Evolutionary conservation across 2,888 invertebrate genomes (phyloP), one percentile per base, ranked within the genome.

Genomic region (Tachina fera): DNA sequence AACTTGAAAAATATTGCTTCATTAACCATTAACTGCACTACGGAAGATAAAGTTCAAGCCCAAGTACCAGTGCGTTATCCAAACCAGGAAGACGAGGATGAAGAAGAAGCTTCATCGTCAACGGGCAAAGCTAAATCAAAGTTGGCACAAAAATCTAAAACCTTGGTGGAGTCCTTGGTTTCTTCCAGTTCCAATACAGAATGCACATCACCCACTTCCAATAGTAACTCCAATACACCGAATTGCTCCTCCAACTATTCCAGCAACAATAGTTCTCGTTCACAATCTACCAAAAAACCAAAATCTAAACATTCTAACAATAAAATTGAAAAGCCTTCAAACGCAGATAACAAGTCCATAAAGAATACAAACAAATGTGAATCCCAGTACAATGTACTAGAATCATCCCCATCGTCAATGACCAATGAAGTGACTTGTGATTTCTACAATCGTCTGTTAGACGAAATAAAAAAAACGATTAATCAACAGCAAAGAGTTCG

Each of bases 1-100:
- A 93, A 93, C 86, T 87, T 93, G 74, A 91, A 92, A 51, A 93
- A 93, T 83, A 92, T 93, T 19, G 92, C 92, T 45, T 92, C 92
- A 71, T 87, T 93, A 19, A 93, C 92, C 16, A 93, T 93, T 39
- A 93, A 93, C 76, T 92, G 92, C 81, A 90, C 91, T 80, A 91
- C 88, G 72, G 92, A 92, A 39, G 91, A 91, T 39, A 88, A 90
- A 3, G 88, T 91, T 22, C 89, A 89, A 63, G 91, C 91, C 0
- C 89, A 91, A 58, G 87, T 91, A 31, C 91, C 90, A 0, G 72
- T 83, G 10, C 70, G 22, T 61, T 87, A 76, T 82, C 77, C 72
- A 22, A 71, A 53, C 41, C 86, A 87, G 9, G 70, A 74, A 0
- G 82, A 75, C 13, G 81, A 86, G 43, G 74, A 84, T 10, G 70